These are phyloP conservation scores for Oryctes rhinoceros DNA, from an alignment of 1,140 invertebrate species.

Conservation along the genomic window DNA sequence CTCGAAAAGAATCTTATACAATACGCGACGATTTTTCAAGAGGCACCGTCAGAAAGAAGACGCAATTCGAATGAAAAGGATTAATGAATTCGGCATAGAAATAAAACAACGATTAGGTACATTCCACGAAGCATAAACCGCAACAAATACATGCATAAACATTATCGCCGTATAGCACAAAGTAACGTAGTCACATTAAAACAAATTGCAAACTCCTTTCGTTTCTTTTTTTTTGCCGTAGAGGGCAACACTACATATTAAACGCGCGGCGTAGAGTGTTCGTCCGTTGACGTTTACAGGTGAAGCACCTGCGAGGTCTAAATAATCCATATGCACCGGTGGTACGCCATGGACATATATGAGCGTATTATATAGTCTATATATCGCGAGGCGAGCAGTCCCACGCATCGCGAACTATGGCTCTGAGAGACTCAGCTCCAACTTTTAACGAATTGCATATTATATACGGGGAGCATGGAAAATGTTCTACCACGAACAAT, in stretches of 20 bases:
- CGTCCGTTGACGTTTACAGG: neutral
- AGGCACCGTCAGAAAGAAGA: no score
- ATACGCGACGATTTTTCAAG: no score
- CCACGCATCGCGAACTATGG: neutral
- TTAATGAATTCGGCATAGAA: no score
- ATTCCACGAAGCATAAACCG: neutral
- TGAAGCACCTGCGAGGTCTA: slow-evolving; percentile 17
- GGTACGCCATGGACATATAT: neutral
- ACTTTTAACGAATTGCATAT: no score
- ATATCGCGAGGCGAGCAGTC: neutral
- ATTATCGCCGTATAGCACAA: neutral
- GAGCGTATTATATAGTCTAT: neutral
- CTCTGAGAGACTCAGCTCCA: neutral
- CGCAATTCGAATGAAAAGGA: no score
- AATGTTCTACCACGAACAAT: no score
- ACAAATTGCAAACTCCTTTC: neutral
- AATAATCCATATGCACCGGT: slow-evolving; percentile 2
- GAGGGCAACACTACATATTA: neutral
- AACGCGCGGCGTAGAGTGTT: neutral
- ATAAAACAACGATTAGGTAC: no score
- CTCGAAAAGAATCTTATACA: no score
- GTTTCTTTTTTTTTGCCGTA: neutral
- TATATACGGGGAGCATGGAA: no score
- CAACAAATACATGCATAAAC: neutral
- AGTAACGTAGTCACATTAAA: neutral